Conservation (phyloP, 2,797 vertebrate genomes). For the Falco naumanni region DNA sequence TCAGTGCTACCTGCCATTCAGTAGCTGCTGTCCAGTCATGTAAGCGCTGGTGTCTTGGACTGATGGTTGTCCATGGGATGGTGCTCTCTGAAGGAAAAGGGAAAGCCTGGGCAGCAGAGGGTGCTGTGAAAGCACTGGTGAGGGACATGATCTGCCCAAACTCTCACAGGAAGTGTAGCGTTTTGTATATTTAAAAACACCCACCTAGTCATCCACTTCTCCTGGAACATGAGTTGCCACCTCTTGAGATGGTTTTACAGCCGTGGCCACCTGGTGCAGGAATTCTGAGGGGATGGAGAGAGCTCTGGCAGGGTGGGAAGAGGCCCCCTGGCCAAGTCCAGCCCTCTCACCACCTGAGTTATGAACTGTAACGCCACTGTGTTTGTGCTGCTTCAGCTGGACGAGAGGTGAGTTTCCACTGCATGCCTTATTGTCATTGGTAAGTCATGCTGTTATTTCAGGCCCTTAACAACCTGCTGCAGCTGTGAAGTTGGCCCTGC, state of each 20-base stretch:
- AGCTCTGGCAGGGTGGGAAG: neutral
- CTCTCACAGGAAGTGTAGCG: fast-evolving
- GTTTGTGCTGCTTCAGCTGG: neutral
- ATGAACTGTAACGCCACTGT: neutral
- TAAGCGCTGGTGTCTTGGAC: neutral
- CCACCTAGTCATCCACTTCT: fast-evolving
- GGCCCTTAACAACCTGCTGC: neutral
- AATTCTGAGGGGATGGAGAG: neutral
- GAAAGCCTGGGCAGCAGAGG: neutral
- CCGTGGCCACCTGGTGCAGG: too few relatives aligned
- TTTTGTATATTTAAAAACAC: neutral
- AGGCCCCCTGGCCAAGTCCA: neutral
- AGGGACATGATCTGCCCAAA: neutral
- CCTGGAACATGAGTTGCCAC: neutral
- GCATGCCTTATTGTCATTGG: neutral
- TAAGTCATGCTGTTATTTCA: neutral
- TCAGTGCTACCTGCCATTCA: neutral
- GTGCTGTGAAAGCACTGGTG: neutral
- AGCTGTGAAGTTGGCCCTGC: neutral
- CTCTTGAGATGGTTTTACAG: neutral
- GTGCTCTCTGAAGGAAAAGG: neutral
- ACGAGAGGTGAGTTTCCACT: neutral
- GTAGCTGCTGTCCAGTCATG: neutral
- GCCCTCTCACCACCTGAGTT: neutral
- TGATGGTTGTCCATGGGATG: fast-evolving